phyloP scores from a whole-genome alignment of 1,140 invertebrate species.

The Solen grandis region DNA sequence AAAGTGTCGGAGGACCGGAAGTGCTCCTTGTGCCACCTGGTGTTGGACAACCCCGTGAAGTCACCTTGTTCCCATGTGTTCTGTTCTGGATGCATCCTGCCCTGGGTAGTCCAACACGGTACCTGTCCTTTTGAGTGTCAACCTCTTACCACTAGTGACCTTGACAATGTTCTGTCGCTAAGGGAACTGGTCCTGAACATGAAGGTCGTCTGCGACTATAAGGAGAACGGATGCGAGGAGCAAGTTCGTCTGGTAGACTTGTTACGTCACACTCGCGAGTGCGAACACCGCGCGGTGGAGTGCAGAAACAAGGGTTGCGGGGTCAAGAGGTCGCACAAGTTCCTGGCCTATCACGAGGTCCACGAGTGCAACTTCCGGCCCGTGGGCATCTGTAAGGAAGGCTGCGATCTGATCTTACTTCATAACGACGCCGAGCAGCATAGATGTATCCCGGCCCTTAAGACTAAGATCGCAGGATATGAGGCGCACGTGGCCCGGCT shows the following conservation, averaged over 20 bases:
- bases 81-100: slow-evolving; percentile 70
- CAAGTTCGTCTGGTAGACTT: slow-evolving; percentile 61
- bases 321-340: slow-evolving; percentile 18
- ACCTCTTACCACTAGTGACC: slow-evolving; percentile 55
- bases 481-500: slow-evolving; percentile 54
- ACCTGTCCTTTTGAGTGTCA: slow-evolving; percentile 64
- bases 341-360: slow-evolving; percentile 55
- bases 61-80: slow-evolving; percentile 68
- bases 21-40: slow-evolving; percentile 63
- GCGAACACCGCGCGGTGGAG: slow-evolving; percentile 51
- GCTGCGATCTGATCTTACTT: slow-evolving; percentile 63
- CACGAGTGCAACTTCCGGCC: slow-evolving; percentile 60
- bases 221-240: slow-evolving; percentile 58
- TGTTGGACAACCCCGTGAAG: slow-evolving; percentile 68
- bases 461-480: slow-evolving; percentile 49
- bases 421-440: slow-evolving; percentile 50
- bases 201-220: slow-evolving; percentile 66
- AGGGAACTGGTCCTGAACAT: slow-evolving; percentile 65
- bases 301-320: slow-evolving; percentile 65
- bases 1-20: slow-evolving; percentile 67
- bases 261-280: slow-evolving; percentile 58
- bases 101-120: slow-evolving; percentile 66
- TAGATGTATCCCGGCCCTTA: slow-evolving; percentile 60
- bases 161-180: slow-evolving; percentile 66
- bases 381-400: slow-evolving; percentile 64